Evolutionary conservation across 2,113 vertebrate genomes (phyloP).

Genomic region (Perca flavescens): DNA sequence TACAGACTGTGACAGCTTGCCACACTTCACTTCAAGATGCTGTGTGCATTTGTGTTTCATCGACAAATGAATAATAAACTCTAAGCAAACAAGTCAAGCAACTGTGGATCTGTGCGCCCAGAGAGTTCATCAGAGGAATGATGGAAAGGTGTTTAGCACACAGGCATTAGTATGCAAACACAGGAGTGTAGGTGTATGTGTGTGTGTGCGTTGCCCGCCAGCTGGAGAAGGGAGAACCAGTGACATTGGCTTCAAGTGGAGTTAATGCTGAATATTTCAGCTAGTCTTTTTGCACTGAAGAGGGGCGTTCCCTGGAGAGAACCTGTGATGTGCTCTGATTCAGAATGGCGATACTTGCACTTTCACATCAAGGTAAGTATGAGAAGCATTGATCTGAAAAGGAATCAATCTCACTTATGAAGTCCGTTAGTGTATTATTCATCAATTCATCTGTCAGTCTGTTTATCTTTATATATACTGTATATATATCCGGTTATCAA

Average conservation of each 20-base stretch:
- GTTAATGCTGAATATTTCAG: constrained; percentile 72
- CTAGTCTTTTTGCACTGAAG: constrained; percentile 44
- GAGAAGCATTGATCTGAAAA: constrained; percentile 73
- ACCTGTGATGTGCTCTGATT: constrained; percentile 71
- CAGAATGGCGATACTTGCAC: constrained; percentile 65
- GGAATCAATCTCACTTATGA: constrained; percentile 73
- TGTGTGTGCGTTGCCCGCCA: constrained; percentile 27
- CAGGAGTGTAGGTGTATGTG: constrained; percentile 1
- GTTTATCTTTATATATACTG: constrained; percentile 49
- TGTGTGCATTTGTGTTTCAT: constrained; percentile 63
- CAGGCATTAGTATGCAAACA: constrained; percentile 62
- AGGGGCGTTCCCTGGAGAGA: constrained; percentile 54
- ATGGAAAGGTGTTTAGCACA: constrained; percentile 62
- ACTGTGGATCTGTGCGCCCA: constrained; percentile 42
- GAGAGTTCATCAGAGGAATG: constrained; percentile 65
- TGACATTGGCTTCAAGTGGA: constrained; percentile 73
- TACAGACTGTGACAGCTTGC: constrained; percentile 31
- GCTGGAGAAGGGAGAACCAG: constrained; percentile 44
- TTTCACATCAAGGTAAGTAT: constrained; percentile 75
- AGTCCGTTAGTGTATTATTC: constrained; percentile 78
- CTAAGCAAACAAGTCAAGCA: constrained; percentile 69
- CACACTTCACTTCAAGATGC: constrained; percentile 53
- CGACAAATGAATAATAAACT: constrained; percentile 68
- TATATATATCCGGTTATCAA: constrained; percentile 57
- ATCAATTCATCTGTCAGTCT: constrained; percentile 71